Evolutionary conservation across 2,797 vertebrate genomes (phyloP), one percentile per base, ranked within the genome.

Genomic region (Catamblyrhynchus diadema): DNA sequence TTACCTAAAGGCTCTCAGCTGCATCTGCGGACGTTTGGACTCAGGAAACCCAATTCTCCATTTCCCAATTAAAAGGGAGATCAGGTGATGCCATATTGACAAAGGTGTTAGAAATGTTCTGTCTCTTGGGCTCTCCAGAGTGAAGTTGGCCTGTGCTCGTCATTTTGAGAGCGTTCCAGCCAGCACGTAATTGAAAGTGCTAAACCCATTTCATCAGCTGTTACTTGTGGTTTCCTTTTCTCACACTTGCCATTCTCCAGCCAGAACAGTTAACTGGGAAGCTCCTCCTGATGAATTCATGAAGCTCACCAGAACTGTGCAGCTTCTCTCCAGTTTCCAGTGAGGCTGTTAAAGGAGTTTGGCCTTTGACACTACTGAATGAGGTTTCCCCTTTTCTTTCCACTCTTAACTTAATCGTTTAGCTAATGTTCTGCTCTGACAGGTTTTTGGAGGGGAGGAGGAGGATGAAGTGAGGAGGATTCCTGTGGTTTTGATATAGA

Each of bases 141-240:
- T 64, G 89, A 85, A 79, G 80, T 25, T 88, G 85, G 80, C 47
- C 65, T 32, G 64, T 78, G 51, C 75, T 60, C 60, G 28, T 70
- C 44, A 42, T 54, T 73, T 64, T 32, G 37, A 48, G 56, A 87
- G 47, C 12, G 7, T 42, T 73, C 0, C 8, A 93, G 72, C 82
- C 87, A 95, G 79, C 37, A 23, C 10, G 3, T 88, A 93, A 81
- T 90, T 88, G 79, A 37, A 93, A 94, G 79, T 1, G 6, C 84
- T 96, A 80, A 93, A 94, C 44, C 47, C 44, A 62, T 95, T 91
- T 96, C 66, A 80, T 95, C 77, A 81, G 78, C 1, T 2, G 71
- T 92, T 94, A 56, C 80, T 96, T 95, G 95, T 92, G 85, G 91
- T 95, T 95, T 96, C 74, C 75, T 87, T 78, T 80, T 69, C 78